Conservation (phyloP, 2,113 vertebrate genomes). For the human (Homo sapiens) region DNA sequence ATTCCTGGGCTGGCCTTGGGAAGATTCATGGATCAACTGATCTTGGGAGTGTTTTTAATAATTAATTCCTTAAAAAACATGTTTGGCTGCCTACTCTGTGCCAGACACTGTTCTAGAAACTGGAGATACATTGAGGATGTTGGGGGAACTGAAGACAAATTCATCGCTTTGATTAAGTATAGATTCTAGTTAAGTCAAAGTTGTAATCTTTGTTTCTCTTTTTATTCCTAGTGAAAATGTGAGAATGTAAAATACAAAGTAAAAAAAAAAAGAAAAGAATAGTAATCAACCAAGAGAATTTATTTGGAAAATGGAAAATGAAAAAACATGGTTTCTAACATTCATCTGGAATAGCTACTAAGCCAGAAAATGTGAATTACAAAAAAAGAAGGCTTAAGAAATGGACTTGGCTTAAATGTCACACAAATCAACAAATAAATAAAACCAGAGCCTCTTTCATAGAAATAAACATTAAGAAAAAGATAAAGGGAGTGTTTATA, state of each 20-base stretch:
- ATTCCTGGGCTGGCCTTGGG: neutral
- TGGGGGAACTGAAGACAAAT: neutral
- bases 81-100: neutral
- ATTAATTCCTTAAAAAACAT: neutral
- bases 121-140: neutral
- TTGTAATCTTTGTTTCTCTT: neutral
- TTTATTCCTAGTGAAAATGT: neutral
- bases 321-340: constrained; percentile 36
- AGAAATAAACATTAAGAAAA: constrained; percentile 72
- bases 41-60: neutral
- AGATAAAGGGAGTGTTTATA: constrained; percentile 64
- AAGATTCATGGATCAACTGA: neutral
- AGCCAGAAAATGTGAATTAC: constrained; percentile 64
- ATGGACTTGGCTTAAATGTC: constrained; percentile 57
- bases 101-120: neutral
- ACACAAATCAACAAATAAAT: constrained; percentile 54
- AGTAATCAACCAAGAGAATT: neutral
- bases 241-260: neutral
- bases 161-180: neutral
- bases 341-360: constrained; percentile 71
- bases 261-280: neutral
- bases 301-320: constrained; percentile 3
- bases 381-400: constrained; percentile 59
- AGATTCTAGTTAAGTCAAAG: neutral
- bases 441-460: constrained; percentile 72